Evolutionary conservation across 2,113 vertebrate genomes (phyloP).

Genomic region (Haemorhous mexicanus): DNA sequence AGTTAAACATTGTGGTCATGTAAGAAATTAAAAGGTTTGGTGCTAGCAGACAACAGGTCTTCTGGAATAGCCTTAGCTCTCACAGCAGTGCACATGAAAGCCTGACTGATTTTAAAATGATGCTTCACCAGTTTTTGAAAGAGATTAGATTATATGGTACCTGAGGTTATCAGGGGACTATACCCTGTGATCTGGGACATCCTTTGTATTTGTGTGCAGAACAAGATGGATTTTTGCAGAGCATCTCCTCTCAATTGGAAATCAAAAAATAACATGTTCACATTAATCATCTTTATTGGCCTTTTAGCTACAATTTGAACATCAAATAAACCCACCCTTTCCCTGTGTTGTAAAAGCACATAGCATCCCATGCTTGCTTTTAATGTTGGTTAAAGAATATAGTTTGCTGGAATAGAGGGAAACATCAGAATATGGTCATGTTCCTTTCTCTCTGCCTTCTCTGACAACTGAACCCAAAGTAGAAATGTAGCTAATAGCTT

Average conservation of each 20-base stretch:
- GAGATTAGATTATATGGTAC: background rate
- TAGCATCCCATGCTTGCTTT: background rate
- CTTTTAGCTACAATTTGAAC: background rate
- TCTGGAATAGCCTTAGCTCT: background rate
- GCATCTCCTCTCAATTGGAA: background rate
- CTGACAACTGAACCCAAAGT: background rate
- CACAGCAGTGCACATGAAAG: background rate
- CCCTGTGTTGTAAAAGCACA: background rate
- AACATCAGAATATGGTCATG: background rate
- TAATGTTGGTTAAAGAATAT: background rate
- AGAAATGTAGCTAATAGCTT: background rate
- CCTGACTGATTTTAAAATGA: background rate
- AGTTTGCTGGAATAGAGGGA: background rate
- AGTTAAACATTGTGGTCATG: background rate
- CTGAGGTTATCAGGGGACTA: background rate
- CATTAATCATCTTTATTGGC: background rate
- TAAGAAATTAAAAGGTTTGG: background rate
- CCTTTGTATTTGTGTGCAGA: background rate
- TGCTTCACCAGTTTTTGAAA: background rate
- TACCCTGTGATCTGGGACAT: background rate
- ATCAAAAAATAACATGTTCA: background rate
- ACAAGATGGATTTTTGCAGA: background rate
- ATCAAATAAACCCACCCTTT: background rate
- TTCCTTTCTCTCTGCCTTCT: background rate
- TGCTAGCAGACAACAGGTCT: background rate